Base-by-base conservation (phyloP, 2,797 vertebrate species). In the Chaetophractus vellerosus region DNA sequence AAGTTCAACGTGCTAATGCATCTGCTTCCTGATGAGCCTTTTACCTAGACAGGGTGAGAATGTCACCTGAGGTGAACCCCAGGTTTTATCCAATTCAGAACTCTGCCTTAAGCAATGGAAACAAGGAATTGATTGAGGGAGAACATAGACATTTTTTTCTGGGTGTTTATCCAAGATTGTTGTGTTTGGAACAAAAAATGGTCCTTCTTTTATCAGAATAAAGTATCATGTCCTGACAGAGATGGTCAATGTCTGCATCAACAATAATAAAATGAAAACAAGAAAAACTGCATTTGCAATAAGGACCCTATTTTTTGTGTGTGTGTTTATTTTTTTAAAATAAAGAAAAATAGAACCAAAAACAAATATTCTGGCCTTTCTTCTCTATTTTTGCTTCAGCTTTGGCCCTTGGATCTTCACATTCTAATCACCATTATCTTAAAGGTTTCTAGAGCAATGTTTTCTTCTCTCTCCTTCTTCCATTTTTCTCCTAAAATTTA, bases 71-170 rank as follows among this genome's bases (percentile, higher is more conserved):
- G 2, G 21, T 76, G 68, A 88, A 11, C 59, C 57, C 61, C n/a
- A 72, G 38, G 48, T 95, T 94, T 85, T 90, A 59, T 69, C n/a
- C 23, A 71, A 59, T 33, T 94, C 50, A 75, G 83, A 95, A 89
- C 88, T 94, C n/a, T 66, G 55, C 75, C 6, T 50, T 33, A 68
- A 61, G 78, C 38, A 74, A 19, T 45, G 28, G 28, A 84, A 61
- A 74, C 52, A 72, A 68, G 50, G 41, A 83, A 87, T 12, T 63
- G 68, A 95, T 72, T 92, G 68, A 85, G 31, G 18, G 18, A 90
- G 12, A 90, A 33, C 18, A 48, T 24, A 61, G 36, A 79, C 45
- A 36, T 24, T 78, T 38, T 38, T 61, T n/a, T 1, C 2, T 11
- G 33, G 23, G 26, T 76, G 24, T 88, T 88, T 86, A 93, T 89